These are phyloP conservation scores for Mimas tiliae DNA, from an alignment of 2,888 invertebrate species.

Conservation along the genomic window DNA sequence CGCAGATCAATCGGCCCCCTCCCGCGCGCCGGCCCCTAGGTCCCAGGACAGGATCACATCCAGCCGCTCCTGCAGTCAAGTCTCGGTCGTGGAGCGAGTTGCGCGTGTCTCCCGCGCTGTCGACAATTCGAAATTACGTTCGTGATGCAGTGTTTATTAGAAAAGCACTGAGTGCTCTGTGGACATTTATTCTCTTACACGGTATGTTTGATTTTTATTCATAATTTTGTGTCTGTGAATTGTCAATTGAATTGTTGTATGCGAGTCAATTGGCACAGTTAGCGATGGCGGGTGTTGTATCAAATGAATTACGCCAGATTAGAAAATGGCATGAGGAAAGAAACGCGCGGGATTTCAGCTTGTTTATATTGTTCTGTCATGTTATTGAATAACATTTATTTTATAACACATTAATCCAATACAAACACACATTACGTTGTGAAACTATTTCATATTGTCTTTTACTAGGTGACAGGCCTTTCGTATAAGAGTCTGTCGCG, in stretches of 20 bases:
- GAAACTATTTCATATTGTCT: no score
- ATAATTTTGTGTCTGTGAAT: background rate
- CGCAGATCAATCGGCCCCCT: constrained; percentile 77
- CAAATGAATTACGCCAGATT: constrained; percentile 2
- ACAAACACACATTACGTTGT: no score
- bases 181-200: constrained; percentile 44
- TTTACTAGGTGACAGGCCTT: no score
- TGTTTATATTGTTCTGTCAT: background rate
- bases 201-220: constrained; percentile 50
- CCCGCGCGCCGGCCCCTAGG: constrained; percentile 39
- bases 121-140: constrained; percentile 46
- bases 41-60: constrained; percentile 58
- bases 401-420: no score
- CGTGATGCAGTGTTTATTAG: constrained; percentile 69
- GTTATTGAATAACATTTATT: background rate
- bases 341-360: constrained; percentile 9
- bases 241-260: background rate
- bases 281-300: background rate
- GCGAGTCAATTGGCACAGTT: background rate
- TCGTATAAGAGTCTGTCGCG: no score
- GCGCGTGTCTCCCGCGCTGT: constrained; percentile 47
- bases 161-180: constrained; percentile 59
- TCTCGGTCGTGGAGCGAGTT: constrained; percentile 53
- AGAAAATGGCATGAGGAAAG: background rate
- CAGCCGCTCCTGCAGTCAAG: constrained; percentile 53